phyloP scores from a whole-genome alignment of 2,797 vertebrate genomes.

The Oryzias dopingdopingensis region DNA sequence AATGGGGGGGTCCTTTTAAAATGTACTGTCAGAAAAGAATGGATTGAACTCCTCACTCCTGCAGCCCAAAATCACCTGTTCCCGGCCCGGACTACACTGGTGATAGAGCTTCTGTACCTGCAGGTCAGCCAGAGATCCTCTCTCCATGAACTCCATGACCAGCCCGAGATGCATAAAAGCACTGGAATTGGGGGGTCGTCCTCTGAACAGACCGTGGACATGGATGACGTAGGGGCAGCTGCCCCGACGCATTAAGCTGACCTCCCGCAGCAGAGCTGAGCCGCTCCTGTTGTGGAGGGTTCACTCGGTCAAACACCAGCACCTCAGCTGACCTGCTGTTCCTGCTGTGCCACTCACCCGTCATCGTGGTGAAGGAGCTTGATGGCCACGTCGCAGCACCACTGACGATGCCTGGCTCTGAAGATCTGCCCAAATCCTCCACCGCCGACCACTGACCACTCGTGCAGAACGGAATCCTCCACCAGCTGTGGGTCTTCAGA shows the following conservation, averaged over 20 bases:
- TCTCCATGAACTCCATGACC: slow-evolving; percentile 81
- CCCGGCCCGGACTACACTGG: too few relatives aligned
- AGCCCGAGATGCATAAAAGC: slow-evolving; percentile 53
- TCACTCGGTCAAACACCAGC: slow-evolving; percentile 1
- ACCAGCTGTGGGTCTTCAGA: slow-evolving; percentile 3
- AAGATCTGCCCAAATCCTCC: slow-evolving; percentile 76
- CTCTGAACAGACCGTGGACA: slow-evolving; percentile 66
- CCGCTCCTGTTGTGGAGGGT: slow-evolving; percentile 29
- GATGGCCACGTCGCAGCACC: slow-evolving; percentile 68
- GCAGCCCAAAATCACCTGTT: too few relatives aligned
- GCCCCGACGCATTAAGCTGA: slow-evolving; percentile 67
- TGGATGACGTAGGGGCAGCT: slow-evolving; percentile 64
- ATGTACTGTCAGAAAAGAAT: slow-evolving; percentile 23
- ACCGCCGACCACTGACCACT: slow-evolving; percentile 55
- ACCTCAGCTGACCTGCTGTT: background rate
- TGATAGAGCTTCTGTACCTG: slow-evolving; percentile 43
- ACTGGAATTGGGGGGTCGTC: background rate
- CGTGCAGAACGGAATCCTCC: slow-evolving; percentile 32
- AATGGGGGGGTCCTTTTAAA: slow-evolving; percentile 45
- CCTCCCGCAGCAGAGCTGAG: slow-evolving; percentile 55
- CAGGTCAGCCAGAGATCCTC: slow-evolving; percentile 65
- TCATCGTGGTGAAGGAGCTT: slow-evolving; percentile 69
- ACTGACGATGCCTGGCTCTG: slow-evolving; percentile 58
- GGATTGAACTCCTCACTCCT: too few relatives aligned
- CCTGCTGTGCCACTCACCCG: slow-evolving; percentile 46